Percentiles rank a stretch among this genome's conserved stretches.
phyloP scores from a whole-genome alignment of 2,888 invertebrate species.

The Cetonia aurata region DNA sequence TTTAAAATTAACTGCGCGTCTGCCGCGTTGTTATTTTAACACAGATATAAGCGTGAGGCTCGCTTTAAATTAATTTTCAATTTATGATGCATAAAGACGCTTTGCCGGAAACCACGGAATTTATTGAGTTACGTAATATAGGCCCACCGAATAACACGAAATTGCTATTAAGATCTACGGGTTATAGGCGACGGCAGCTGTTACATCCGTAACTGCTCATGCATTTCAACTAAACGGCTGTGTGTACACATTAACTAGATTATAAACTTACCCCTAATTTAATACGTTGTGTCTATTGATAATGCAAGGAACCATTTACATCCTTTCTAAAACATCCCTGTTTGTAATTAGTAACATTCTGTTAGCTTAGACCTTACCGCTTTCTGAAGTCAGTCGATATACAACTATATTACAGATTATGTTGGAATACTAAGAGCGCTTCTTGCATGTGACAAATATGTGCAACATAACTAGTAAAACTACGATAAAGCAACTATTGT shows the following conservation, averaged over 20 bases:
- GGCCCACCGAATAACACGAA: slow-evolving; percentile 31
- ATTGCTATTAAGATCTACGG: slow-evolving; percentile 32
- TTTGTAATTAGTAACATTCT: slow-evolving; percentile 26
- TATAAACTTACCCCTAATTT: slow-evolving; percentile 40
- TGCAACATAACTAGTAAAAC: no score
- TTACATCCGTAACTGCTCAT: slow-evolving; percentile 34
- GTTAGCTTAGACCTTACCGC: slow-evolving; percentile 9
- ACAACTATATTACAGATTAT: neutral
- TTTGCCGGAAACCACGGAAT: slow-evolving; percentile 23
- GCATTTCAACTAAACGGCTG: slow-evolving; percentile 34
- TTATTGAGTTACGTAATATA: slow-evolving; percentile 26
- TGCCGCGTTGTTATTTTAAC: no score
- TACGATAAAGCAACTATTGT: no score
- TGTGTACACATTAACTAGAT: slow-evolving; percentile 28
- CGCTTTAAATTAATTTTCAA: slow-evolving; percentile 14
- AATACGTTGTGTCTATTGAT: slow-evolving; percentile 32
- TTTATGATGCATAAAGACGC: slow-evolving; percentile 9
- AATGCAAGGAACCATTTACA: slow-evolving; percentile 12
- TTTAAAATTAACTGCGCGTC: no score
- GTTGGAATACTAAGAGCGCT: no score
- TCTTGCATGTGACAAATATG: no score
- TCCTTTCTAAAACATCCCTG: slow-evolving; percentile 32
- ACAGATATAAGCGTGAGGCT: no score
- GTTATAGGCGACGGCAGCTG: slow-evolving; percentile 24
- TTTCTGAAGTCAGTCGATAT: slow-evolving; percentile 14